These are phyloP conservation scores for Microctonus hyperodae DNA, from an alignment of 2,888 invertebrate genomes.

Conservation along the genomic window DNA sequence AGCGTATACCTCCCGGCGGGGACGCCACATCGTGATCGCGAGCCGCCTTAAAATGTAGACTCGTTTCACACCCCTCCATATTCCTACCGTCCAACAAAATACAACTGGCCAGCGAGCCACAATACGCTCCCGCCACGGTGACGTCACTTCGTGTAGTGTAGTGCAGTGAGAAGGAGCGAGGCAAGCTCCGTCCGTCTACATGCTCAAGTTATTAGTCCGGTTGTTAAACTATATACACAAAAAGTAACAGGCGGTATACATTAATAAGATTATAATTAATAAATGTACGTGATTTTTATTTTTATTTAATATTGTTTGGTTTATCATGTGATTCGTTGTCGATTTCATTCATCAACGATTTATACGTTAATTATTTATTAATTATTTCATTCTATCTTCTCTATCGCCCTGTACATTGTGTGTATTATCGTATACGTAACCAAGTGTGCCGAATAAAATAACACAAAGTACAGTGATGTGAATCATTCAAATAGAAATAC, in stretches of 20 bases:
- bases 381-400: not conserved
- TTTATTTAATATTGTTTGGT: not conserved
- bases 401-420: not conserved
- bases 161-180: constrained; percentile 64
- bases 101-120: constrained; percentile 59
- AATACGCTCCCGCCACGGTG: constrained; percentile 63
- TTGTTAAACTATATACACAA: constrained; percentile 27
- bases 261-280: not conserved
- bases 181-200: constrained; percentile 57
- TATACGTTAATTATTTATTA: not conserved
- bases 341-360: not conserved
- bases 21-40: constrained; percentile 44
- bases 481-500: not conserved
- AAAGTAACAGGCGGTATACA: constrained; percentile 8
- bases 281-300: not conserved
- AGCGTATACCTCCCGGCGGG: constrained; percentile 38
- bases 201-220: constrained; percentile 43
- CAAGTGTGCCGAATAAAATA: not conserved
- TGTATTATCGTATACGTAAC: not conserved
- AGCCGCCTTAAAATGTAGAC: constrained; percentile 52
- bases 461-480: constrained; percentile 3
- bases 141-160: constrained; percentile 65
- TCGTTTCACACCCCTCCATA: constrained; percentile 57
- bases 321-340: not conserved
- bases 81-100: constrained; percentile 46